phyloP scores from a whole-genome alignment of 2,113 vertebrate genomes.

The Cynopterus brachyotis region DNA sequence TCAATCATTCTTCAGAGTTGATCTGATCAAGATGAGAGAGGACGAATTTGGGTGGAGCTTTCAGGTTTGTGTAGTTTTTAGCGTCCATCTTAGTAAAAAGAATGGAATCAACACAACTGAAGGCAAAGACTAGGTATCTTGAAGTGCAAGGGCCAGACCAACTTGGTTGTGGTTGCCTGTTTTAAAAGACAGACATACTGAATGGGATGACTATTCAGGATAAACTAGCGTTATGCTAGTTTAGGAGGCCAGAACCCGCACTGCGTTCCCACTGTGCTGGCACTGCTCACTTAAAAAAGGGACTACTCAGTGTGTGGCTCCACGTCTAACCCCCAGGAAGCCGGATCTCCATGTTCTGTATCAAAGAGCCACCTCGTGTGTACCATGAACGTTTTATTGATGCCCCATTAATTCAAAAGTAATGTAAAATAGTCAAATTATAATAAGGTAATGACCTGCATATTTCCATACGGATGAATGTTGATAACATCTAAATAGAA shows the following conservation, averaged over 20 bases:
- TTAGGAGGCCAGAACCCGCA: slow-evolving; percentile 25
- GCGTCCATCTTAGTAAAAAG: background rate
- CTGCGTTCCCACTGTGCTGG: background rate
- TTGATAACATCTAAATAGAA: slow-evolving; percentile 76
- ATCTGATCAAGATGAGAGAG: slow-evolving; percentile 22
- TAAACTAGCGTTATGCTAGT: background rate
- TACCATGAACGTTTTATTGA: slow-evolving; percentile 77
- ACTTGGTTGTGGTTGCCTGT: background rate
- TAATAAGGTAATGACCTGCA: slow-evolving; percentile 80
- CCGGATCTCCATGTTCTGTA: slow-evolving; percentile 60
- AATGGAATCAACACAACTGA: background rate
- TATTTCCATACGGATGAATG: slow-evolving; percentile 73
- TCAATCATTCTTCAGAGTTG: background rate
- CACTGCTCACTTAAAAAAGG: slow-evolving; percentile 38
- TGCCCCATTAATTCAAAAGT: slow-evolving; percentile 77
- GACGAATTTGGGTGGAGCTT: background rate
- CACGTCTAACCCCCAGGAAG: slow-evolving; percentile 61
- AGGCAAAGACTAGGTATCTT: background rate
- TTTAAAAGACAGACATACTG: slow-evolving; percentile 36
- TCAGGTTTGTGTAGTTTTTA: background rate
- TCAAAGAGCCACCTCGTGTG: slow-evolving; percentile 66
- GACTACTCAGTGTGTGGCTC: slow-evolving; percentile 62
- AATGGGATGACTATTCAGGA: background rate
- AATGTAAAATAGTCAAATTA: slow-evolving; percentile 73
- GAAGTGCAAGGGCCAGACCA: background rate